Base-by-base conservation (phyloP, 1,140 invertebrate genomes). In the Triops cancriformis region DNA sequence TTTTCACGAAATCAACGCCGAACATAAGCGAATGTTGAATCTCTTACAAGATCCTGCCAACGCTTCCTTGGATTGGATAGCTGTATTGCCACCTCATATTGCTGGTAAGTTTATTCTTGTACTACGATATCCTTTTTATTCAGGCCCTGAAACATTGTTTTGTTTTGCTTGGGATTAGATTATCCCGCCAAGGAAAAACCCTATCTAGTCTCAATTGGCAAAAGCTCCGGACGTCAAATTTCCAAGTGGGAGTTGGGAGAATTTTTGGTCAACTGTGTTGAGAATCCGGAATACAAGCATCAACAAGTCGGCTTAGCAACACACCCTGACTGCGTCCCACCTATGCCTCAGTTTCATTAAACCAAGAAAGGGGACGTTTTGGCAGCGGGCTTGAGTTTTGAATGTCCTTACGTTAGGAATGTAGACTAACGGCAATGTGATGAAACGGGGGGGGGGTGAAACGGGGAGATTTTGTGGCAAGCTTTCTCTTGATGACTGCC, bases 1-100 rank as follows among this genome's bases (percentile, higher is more conserved):
- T 76, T 94, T 93, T 82, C 86, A 88, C 78, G 86, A 90, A 73
- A 77, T 95, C 0, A 93, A 90, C 80, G 89, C 87, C 73, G 93
- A 95, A 81, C 93, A 95, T 82, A 86, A 90, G 81, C 86, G 91
- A 79, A 93, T 94, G 91, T 88, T 90, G 80, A 87, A 92, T 76
- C 83, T 88, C 31, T 82, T 93, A 12, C 90, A 91, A 82, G 86
- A 86, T 0, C 90, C 89, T 51, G 85, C 85, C 0, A 82, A 83
- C 27, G 75, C 76, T 2, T 73, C 77, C 74, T 83, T 93, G 72
- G 90, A 94, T 78, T 95, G 89, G 87, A 87, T 94, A 81, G 92
- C 92, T 7, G 87, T 94, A 28, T 88, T 91, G 80, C 92, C 94
- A 41, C 93, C 93, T 18, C 92, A 94, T 81, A 94, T 95, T 83